These are phyloP conservation scores for Hystrix cristata DNA, from an alignment of 2,113 vertebrate genomes.

Conservation along the genomic window DNA sequence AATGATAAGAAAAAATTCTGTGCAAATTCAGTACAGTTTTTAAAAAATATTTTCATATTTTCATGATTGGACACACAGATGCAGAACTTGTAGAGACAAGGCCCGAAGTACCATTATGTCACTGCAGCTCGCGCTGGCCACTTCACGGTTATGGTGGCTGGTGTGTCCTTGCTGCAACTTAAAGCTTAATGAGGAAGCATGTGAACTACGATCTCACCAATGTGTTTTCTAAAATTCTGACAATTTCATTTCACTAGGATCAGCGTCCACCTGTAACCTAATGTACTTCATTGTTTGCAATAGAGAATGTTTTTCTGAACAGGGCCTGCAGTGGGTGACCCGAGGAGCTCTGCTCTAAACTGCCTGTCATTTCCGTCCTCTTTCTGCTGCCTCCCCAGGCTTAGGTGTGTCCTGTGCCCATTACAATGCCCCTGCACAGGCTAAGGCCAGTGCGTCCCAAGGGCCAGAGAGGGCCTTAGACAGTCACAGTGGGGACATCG, in stretches of 20 bases:
- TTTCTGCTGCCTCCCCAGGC: background rate
- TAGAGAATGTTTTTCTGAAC: background rate
- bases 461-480: background rate
- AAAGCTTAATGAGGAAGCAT: background rate
- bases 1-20: background rate
- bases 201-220: background rate
- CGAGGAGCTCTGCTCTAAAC: background rate
- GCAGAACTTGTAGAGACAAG: background rate
- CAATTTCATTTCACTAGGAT: background rate
- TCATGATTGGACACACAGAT: background rate
- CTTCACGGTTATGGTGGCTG: background rate
- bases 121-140: accelerated
- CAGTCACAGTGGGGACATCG: background rate
- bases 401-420: too few relatives aligned
- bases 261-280: background rate
- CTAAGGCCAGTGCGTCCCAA: background rate
- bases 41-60: background rate
- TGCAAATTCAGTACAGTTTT: background rate
- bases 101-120: accelerated
- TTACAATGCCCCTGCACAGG: background rate
- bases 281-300: background rate
- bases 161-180: background rate
- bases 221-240: background rate
- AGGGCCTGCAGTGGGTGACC: background rate
- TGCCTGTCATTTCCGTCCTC: background rate